A percentile compares a stretch with the other conserved stretches of the same genome.
These are phyloP conservation scores for Rhinichthys osculus DNA, from an alignment of 2,797 vertebrate genomes.

Conservation along the genomic window DNA sequence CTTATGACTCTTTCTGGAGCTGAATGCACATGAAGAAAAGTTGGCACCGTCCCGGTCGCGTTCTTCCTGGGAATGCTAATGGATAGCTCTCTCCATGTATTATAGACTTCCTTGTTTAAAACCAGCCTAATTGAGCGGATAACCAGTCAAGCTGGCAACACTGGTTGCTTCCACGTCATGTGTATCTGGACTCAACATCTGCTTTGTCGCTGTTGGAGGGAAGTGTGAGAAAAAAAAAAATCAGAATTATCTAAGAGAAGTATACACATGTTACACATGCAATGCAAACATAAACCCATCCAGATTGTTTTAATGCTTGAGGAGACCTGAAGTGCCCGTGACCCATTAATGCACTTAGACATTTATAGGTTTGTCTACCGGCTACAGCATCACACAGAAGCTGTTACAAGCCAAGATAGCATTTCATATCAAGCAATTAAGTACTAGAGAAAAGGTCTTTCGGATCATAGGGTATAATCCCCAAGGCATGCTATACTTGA, in stretches of 20 bases:
- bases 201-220: neutral
- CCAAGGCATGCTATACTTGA: neutral
- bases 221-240: neutral
- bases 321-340: slow-evolving; percentile 17
- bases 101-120: neutral
- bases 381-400: neutral
- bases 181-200: slow-evolving; percentile 5
- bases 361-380: neutral
- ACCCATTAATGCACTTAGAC: slow-evolving; percentile 21
- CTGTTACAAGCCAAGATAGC: neutral
- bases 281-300: slow-evolving; percentile 40
- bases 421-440: slow-evolving; percentile 14
- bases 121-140: neutral
- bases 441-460: slow-evolving; percentile 6
- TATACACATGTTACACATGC: slow-evolving; percentile 19
- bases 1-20: neutral
- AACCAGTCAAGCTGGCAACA: slow-evolving; percentile 17
- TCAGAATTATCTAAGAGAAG: neutral
- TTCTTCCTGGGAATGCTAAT: neutral
- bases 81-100: slow-evolving; percentile 2
- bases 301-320: slow-evolving; percentile 36
- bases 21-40: neutral
- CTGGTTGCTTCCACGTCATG: slow-evolving; percentile 9
- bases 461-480: neutral
- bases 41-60: too few relatives aligned